Conservation (phyloP, 1,140 invertebrate genomes). For the Magallana angulata region DNA sequence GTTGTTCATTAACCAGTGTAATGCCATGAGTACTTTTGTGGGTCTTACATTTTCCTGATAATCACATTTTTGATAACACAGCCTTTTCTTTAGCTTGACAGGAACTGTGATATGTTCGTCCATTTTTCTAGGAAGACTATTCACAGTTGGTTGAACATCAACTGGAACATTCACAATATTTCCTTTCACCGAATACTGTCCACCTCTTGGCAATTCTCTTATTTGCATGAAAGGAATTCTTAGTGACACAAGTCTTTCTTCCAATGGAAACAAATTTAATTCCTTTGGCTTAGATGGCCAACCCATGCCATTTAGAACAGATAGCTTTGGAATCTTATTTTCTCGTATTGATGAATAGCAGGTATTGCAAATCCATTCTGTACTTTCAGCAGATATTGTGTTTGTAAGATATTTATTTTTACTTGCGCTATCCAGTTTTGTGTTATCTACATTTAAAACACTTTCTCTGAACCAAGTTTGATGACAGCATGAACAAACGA, state of each 20-base stretch:
- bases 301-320: conserved; percentile 29
- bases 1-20: conserved; percentile 43
- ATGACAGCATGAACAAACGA: conserved; percentile 43
- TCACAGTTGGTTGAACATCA: conserved; percentile 46
- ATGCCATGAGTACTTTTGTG: conserved; percentile 17
- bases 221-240: conserved; percentile 47
- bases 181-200: conserved; percentile 38
- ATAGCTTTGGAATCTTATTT: conserved; percentile 38
- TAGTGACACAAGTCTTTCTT: conserved; percentile 45
- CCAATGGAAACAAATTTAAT: conserved; percentile 43
- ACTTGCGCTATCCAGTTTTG: not conserved
- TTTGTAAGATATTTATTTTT: not conserved
- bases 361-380: conserved; percentile 47
- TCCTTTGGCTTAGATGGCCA: conserved; percentile 23
- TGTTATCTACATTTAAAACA: not conserved
- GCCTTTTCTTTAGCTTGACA: conserved; percentile 50
- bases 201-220: conserved; percentile 29
- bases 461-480: conserved; percentile 39
- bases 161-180: conserved; percentile 45
- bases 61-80: conserved; percentile 44
- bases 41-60: conserved; percentile 54
- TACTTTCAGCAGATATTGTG: conserved; percentile 17
- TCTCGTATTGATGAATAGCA: conserved; percentile 14
- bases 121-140: conserved; percentile 48
- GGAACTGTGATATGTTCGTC: conserved; percentile 51